phyloP scores from a whole-genome alignment of 2,888 invertebrate genomes.

The Phoenoteleia sp. region DNA sequence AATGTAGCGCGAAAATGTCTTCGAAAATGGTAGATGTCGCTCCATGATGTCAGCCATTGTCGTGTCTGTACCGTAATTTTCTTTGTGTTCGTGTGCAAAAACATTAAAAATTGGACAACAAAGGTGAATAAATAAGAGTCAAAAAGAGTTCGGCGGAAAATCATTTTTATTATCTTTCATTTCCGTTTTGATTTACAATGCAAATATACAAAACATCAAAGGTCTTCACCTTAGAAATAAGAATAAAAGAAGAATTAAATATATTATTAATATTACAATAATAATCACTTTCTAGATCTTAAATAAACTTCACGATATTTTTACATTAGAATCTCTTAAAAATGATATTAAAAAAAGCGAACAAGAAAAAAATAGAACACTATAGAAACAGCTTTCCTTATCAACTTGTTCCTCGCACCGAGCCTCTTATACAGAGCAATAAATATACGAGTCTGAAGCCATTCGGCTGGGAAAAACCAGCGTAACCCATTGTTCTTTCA shows the following conservation, averaged over 20 bases:
- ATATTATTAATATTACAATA: slow-evolving; percentile 32
- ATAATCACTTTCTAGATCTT: slow-evolving; percentile 11
- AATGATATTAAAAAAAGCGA: slow-evolving; percentile 19
- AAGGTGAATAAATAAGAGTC: slow-evolving; percentile 52
- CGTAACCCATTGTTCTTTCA: slow-evolving; percentile 7
- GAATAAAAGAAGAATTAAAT: slow-evolving; percentile 25
- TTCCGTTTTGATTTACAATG: slow-evolving; percentile 59
- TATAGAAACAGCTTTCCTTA: not conserved
- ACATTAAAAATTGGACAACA: slow-evolving; percentile 25
- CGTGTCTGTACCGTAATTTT: slow-evolving; percentile 33
- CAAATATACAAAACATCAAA: slow-evolving; percentile 50
- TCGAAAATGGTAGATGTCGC: slow-evolving; percentile 65
- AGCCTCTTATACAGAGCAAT: slow-evolving; percentile 1
- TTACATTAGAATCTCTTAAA: not conserved
- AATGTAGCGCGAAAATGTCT: slow-evolving; percentile 56
- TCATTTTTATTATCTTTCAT: slow-evolving; percentile 55
- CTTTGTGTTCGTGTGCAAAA: slow-evolving; percentile 53
- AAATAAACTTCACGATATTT: no score
- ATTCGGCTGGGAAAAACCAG: not conserved
- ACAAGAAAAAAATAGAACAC: not conserved
- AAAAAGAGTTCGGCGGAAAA: slow-evolving; percentile 23
- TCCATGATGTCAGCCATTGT: slow-evolving; percentile 53
- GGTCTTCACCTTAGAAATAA: slow-evolving; percentile 6
- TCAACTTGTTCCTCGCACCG: not conserved
- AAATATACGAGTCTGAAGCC: slow-evolving; percentile 20